Evolutionary conservation across 2,113 vertebrate genomes (phyloP).

Genomic region (Heliornis fulica): DNA sequence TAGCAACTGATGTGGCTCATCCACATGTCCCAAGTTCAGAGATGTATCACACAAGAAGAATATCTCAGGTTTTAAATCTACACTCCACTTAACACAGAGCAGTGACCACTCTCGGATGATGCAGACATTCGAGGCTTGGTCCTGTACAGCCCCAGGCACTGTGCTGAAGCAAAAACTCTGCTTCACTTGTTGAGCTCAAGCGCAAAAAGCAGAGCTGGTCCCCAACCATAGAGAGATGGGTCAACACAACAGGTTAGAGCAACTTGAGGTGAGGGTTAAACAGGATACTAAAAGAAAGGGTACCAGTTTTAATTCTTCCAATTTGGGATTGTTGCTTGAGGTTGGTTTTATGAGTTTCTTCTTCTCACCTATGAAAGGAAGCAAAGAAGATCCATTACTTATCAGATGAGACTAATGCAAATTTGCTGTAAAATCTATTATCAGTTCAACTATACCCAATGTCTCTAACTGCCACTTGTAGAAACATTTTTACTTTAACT

Average conservation of each 20-base stretch:
- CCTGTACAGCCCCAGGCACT: not conserved
- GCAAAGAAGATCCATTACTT: not conserved
- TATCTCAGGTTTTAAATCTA: not conserved
- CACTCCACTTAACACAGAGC: not conserved
- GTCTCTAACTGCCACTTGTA: not conserved
- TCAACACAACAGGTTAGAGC: not conserved
- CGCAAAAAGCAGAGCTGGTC: not conserved
- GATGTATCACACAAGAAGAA: not conserved
- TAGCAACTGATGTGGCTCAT: not conserved
- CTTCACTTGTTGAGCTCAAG: not conserved
- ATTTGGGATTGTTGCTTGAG: conserved; percentile 74
- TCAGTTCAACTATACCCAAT: not conserved
- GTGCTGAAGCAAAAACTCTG: not conserved
- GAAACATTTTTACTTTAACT: not conserved
- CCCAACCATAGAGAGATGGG: not conserved
- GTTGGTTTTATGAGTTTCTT: conserved; percentile 79
- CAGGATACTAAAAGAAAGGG: not conserved
- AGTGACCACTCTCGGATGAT: not conserved
- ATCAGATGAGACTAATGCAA: not conserved
- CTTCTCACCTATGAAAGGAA: conserved; percentile 75
- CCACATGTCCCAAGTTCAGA: not conserved
- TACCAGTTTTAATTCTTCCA: conserved; percentile 85
- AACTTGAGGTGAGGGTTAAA: not conserved
- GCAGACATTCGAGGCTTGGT: not conserved
- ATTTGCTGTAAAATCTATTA: not conserved